Conservation (phyloP, 1,140 invertebrate species). For the Aphis gossypii region DNA sequence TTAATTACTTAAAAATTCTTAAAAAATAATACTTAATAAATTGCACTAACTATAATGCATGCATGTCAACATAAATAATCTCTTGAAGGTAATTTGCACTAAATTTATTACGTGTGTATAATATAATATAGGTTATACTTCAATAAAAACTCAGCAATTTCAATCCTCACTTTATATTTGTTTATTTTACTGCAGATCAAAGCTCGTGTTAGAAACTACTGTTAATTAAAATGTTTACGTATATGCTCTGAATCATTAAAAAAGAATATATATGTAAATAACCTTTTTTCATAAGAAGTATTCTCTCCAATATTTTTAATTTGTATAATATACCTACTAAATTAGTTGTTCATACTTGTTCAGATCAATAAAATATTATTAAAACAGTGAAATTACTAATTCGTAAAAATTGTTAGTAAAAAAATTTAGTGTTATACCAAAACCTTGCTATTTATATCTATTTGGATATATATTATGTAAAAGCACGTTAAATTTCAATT, state of each 20-base stretch:
- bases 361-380: background rate
- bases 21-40: background rate
- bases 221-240: constrained; percentile 9
- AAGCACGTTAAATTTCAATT: background rate
- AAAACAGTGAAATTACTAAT: background rate
- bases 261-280: background rate
- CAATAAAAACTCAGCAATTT: background rate
- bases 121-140: background rate
- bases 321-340: background rate
- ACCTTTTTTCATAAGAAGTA: background rate
- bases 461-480: background rate
- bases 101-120: background rate
- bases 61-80: background rate
- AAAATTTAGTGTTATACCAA: background rate
- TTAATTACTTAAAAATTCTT: background rate
- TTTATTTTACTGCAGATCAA: background rate
- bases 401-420: background rate
- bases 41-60: background rate
- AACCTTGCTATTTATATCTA: background rate
- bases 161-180: background rate
- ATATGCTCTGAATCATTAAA: background rate
- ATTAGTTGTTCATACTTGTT: background rate
- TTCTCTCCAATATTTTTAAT: background rate
- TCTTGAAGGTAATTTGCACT: background rate
- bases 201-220: background rate